A percentile compares a stretch with the other conserved stretches of the same genome.
phyloP scores from a whole-genome alignment of 2,113 vertebrate species.

The Empidonax traillii region DNA sequence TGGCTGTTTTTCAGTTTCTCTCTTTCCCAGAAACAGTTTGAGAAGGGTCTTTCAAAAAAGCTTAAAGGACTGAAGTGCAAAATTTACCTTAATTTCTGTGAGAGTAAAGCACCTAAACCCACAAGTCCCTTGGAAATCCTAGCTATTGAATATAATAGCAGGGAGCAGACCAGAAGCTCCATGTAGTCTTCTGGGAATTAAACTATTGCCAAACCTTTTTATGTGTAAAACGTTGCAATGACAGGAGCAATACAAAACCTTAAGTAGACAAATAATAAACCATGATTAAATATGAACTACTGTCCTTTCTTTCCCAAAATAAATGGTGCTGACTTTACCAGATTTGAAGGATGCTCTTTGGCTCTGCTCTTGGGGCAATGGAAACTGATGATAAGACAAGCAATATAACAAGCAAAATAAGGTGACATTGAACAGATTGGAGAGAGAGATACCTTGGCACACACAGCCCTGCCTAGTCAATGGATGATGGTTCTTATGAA shows the following conservation, averaged over 20 bases:
- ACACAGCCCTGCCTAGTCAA: background rate
- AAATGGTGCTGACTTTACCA: background rate
- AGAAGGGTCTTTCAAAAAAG: background rate
- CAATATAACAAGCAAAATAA: background rate
- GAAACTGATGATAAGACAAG: background rate
- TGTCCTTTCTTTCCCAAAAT: background rate
- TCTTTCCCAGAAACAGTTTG: background rate
- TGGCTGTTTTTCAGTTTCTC: background rate
- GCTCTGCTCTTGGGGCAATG: background rate
- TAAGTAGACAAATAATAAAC: slow-evolving; percentile 5
- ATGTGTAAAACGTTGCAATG: background rate
- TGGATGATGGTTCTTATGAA: background rate
- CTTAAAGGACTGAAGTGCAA: background rate
- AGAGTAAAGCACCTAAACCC: background rate
- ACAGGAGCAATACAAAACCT: background rate
- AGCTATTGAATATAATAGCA: background rate
- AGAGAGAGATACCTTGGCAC: background rate
- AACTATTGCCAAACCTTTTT: background rate
- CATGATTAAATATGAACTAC: background rate
- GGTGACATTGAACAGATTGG: background rate
- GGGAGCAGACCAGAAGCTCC: background rate
- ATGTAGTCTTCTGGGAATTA: background rate
- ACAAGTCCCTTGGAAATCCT: background rate
- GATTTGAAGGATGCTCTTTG: slow-evolving; percentile 4
- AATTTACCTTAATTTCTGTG: background rate